Evolutionary conservation across 2,113 vertebrate genomes (phyloP).

Genomic region (Dolichallabes microphthalmus): DNA sequence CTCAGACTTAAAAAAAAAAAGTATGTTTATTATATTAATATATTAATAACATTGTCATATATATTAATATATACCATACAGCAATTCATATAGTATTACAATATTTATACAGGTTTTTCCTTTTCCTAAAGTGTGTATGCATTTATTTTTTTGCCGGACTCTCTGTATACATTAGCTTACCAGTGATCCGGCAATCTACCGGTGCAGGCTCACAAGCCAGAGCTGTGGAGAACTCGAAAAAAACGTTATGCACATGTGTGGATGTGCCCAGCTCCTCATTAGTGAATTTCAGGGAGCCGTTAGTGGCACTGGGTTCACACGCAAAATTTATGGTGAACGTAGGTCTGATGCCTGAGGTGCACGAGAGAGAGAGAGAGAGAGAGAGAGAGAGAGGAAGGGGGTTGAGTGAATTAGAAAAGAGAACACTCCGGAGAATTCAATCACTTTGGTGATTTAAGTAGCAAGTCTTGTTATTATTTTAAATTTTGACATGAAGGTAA

Average conservation of each 20-base stretch:
- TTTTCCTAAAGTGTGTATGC: no score
- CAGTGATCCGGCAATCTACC: slow-evolving; percentile 85
- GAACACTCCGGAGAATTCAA: background rate
- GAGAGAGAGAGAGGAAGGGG: no score
- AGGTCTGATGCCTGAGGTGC: slow-evolving; percentile 71
- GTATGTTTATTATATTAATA: no score
- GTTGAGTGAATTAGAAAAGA: no score
- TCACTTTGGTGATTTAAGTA: background rate
- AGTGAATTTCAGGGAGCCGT: slow-evolving; percentile 71
- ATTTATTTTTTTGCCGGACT: no score
- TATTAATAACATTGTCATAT: no score
- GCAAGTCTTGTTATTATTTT: background rate
- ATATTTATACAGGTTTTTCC: no score
- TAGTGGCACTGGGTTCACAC: slow-evolving; percentile 77
- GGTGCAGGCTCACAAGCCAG: slow-evolving; percentile 85
- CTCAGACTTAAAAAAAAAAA: no score
- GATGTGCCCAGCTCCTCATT: slow-evolving; percentile 75
- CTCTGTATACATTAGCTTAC: slow-evolving; percentile 57
- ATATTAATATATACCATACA: no score
- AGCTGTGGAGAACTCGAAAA: slow-evolving; percentile 87
- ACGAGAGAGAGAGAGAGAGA: background rate
- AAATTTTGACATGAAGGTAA: background rate
- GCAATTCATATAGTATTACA: no score
- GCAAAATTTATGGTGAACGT: slow-evolving; percentile 83
- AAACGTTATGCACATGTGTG: slow-evolving; percentile 69